Evolutionary conservation across 2,888 invertebrate species (phyloP).

Genomic region (Imbricaverruca yamaguchii): DNA sequence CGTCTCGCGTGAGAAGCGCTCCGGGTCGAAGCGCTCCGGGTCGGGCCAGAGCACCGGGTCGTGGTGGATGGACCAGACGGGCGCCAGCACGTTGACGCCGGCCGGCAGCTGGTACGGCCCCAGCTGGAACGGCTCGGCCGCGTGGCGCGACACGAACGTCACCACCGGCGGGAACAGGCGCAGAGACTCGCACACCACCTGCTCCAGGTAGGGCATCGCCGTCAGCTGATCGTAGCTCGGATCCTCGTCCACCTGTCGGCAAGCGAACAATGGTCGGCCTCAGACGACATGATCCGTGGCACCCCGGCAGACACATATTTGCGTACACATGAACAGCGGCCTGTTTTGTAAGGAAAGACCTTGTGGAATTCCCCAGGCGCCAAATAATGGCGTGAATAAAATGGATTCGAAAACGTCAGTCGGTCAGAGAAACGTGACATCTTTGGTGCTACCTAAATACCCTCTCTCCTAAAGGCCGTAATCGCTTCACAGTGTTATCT

Average conservation of each 20-base stretch:
- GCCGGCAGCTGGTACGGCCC: slow-evolving; percentile 32
- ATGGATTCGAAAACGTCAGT: too few relatives aligned
- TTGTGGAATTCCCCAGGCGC: too few relatives aligned
- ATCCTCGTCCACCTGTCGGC: slow-evolving; percentile 4
- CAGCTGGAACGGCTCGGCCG: slow-evolving; percentile 26
- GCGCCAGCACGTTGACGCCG: slow-evolving; percentile 33
- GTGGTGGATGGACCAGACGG: slow-evolving; percentile 35
- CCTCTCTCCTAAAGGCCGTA: too few relatives aligned
- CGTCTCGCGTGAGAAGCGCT: slow-evolving; percentile 30
- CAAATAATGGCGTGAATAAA: too few relatives aligned
- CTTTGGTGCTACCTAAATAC: too few relatives aligned
- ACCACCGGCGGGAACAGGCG: slow-evolving; percentile 42
- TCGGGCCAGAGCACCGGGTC: slow-evolving; percentile 35
- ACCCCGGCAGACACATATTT: too few relatives aligned
- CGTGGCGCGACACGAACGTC: slow-evolving; percentile 29
- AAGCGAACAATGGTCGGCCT: too few relatives aligned
- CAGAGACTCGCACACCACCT: slow-evolving; percentile 43
- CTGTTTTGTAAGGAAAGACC: too few relatives aligned
- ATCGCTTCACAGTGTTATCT: too few relatives aligned
- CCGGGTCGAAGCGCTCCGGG: slow-evolving; percentile 35
- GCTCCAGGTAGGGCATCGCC: slow-evolving; percentile 42
- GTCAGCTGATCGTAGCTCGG: slow-evolving; percentile 39
- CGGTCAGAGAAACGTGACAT: too few relatives aligned
- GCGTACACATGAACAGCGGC: too few relatives aligned
- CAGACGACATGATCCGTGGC: too few relatives aligned